A percentile compares a stretch with the other conserved stretches of the same genome.
These are phyloP conservation scores for Episyrphus balteatus DNA, from an alignment of 1,140 invertebrate genomes.

Conservation along the genomic window DNA sequence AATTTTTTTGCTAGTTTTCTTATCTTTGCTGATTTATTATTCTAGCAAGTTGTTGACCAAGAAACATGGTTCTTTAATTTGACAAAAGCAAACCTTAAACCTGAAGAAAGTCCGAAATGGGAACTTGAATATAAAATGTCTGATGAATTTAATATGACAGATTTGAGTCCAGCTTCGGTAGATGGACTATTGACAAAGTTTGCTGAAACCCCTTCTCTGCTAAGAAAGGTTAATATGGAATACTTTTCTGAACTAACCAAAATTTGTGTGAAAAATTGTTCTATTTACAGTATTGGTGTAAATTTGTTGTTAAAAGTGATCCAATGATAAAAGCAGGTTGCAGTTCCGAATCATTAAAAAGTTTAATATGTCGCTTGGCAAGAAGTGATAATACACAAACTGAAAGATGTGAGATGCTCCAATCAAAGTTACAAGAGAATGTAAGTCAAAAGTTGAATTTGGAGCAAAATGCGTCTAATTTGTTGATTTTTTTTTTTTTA, in stretches of 20 bases:
- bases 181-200: slow-evolving; percentile 41
- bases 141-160: slow-evolving; percentile 45
- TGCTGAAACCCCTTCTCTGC: slow-evolving; percentile 21
- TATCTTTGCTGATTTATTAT: background rate
- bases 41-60: slow-evolving; percentile 42
- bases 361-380: slow-evolving; percentile 20
- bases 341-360: slow-evolving; percentile 32
- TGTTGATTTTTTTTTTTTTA: background rate
- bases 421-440: slow-evolving; percentile 7
- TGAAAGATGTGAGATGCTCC: slow-evolving; percentile 17
- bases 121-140: slow-evolving; percentile 58
- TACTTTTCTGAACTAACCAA: background rate
- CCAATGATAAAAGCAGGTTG: slow-evolving; percentile 37
- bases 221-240: slow-evolving; percentile 19
- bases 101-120: slow-evolving; percentile 44
- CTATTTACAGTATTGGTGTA: slow-evolving; percentile 19
- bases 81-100: slow-evolving; percentile 54
- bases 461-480: background rate
- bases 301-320: slow-evolving; percentile 35
- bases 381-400: slow-evolving; percentile 18
- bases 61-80: slow-evolving; percentile 69
- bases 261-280: background rate
- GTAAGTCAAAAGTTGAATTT: slow-evolving; percentile 1
- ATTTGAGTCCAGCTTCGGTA: slow-evolving; percentile 38
- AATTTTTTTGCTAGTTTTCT: background rate